Conservation (phyloP, 2,888 invertebrate species). For the Mimachlamys varia region DNA sequence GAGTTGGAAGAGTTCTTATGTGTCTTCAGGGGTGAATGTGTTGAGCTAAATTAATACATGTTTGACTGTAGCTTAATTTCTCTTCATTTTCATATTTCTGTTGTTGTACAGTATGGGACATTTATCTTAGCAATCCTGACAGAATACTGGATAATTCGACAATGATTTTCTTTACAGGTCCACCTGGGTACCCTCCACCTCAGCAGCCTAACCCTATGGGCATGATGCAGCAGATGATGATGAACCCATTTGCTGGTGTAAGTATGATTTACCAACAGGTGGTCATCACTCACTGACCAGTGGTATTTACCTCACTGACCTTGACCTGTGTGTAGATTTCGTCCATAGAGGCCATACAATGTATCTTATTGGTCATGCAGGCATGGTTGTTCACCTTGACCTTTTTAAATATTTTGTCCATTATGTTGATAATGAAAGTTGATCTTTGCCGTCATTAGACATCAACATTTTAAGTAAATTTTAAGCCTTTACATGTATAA, state of each 20-base stretch:
- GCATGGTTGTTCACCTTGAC: no score
- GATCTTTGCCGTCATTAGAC: neutral
- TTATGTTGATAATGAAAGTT: no score
- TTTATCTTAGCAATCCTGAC: neutral
- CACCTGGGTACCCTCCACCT: neutral
- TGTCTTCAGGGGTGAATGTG: no score
- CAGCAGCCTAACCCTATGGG: no score
- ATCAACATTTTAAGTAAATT: no score
- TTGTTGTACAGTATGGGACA: no score
- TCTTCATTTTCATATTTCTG: no score
- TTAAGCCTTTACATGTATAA: no score
- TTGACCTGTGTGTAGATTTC: neutral
- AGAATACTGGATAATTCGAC: neutral
- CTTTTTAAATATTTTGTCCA: no score
- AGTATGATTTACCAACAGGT: neutral
- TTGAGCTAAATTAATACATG: no score
- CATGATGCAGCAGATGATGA: slow-evolving; percentile 36
- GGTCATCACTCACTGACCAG: neutral
- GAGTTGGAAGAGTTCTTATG: no score
- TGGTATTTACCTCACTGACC: neutral
- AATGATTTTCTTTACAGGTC: neutral
- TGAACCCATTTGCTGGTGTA: slow-evolving; percentile 11
- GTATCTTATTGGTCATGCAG: neutral
- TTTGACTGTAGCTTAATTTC: no score
- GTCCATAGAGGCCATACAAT: neutral